Evolutionary conservation across 2,113 vertebrate genomes (phyloP), one percentile per base, ranked within the genome.

Genomic region (Cromileptes altivelis): DNA sequence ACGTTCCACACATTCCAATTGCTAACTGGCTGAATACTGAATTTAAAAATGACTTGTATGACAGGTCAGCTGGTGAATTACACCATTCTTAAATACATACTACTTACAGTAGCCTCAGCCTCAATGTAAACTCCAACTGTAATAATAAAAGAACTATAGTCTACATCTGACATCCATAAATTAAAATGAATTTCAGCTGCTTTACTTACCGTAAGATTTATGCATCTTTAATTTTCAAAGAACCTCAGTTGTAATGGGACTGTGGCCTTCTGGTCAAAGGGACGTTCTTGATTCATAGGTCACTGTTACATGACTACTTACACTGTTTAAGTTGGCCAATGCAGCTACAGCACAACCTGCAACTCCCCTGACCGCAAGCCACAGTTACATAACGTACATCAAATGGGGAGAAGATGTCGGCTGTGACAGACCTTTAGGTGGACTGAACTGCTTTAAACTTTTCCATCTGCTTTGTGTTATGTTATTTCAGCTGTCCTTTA

Each of bases 381-480:
- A 40, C 45, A 64, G 60, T 93, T 90, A 88, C 55, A 85, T 78
- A 93, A 92, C 18, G 2, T 40, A 56, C 40, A 21, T 82, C 52
- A 47, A 63, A 30, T 17, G 40, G 25, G 63, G 27, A 23, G 72
- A 14, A 14, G 42, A 81, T 42, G 47, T 62, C 40, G 19, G 45
- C 55, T 76, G 80, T 52, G 50, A 75, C 21, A 74, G 50, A 85
- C 63, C 37, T 78, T 53, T 64, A 57, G 53, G 47, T 63, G 30
- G 47, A 68, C 27, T 80, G 49, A 87, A 65, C 23, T 8, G 19
- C 68, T 58, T 70, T 55, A 50, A 81, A 79, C 49, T 21, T 45
- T 85, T 88, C 55, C 68, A 70, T 80, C 23, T 75, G 42, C 49
- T 81, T 70, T 79, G 21, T 70, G 60, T 73, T 69, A n/a, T n/a